phyloP scores from a whole-genome alignment of 64 coral and sea anemone genomes.

The Catalaphyllia jardinei region DNA sequence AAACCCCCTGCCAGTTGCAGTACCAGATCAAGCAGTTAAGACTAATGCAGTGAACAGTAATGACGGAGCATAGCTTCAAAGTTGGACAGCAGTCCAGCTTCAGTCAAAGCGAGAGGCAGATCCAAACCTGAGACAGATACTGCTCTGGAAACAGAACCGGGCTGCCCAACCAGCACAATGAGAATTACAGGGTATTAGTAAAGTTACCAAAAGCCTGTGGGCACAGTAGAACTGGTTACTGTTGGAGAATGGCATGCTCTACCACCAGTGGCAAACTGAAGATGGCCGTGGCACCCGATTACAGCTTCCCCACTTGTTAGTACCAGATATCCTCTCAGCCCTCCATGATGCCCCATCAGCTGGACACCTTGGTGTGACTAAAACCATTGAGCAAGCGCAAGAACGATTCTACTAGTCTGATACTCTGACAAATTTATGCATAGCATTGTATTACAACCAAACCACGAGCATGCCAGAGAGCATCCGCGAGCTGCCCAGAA shows the following conservation, averaged over 20 bases:
- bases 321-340: background rate
- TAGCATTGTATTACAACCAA: too few relatives aligned
- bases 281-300: background rate
- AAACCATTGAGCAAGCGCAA: background rate
- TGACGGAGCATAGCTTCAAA: background rate
- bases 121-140: background rate
- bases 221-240: constrained; percentile 12
- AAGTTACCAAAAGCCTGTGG: constrained; percentile 14
- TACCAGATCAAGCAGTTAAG: background rate
- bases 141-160: background rate
- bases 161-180: background rate
- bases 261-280: constrained; percentile 2
- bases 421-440: too few relatives aligned
- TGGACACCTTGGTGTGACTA: constrained; percentile 19
- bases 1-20: background rate
- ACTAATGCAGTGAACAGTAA: constrained; percentile 1
- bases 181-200: background rate
- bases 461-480: too few relatives aligned
- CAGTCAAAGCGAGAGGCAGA: background rate
- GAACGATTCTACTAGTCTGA: background rate
- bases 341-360: constrained; percentile 5
- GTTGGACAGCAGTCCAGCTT: background rate
- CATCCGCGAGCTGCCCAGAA: too few relatives aligned
- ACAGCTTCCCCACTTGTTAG: background rate
- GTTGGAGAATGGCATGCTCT: background rate